Base-by-base conservation (phyloP, 2,888 invertebrate genomes). In the Criorhina ranunculi region DNA sequence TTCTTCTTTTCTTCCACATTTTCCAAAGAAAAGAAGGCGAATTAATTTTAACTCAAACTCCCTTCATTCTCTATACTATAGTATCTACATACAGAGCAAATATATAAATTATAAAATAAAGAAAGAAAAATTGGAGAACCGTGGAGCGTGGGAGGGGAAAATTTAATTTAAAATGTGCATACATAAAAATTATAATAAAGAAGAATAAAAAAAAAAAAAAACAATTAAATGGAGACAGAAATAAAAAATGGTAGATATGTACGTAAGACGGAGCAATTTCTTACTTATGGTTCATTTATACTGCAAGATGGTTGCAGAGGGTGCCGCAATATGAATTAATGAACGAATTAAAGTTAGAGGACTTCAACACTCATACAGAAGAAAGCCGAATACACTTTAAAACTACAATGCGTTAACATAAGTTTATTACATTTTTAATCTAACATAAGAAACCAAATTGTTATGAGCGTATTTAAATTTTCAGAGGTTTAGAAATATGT, bases 21-120 rank as follows among this genome's bases (percentile, higher is more conserved):
- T 77, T 35, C 40, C 35, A 51, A 69, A 57, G 59, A 81, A 73
- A 69, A 69, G 76, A 81, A 77, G 24, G 67, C 76, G 62, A 81
- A 81, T 81, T 76, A 70, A 77, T 77, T 77, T 77, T 64, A 57
- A 69, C 69, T 70, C 57, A 69, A 81, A 44, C 57, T 76, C 60
- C 40, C 12, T 76, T 70, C 40, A 81, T 40, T 57, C 37, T 60
- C 17, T 17, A 35, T 59, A 24, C 31, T 40, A 35, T 59, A 24
- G 40, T 59, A 72, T 60, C 44, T 73, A 66, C 33, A 69, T n/a
- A 29, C 46, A 51, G 33, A 51, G 49, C 57, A 77, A 77, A 70
- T 82, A 77, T 82, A 77, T 77, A 82, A 82, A 82, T 77, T 72
- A 77, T 72, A 70, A 60, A 77, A 82, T 59, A 59, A 40, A 59